Evolutionary conservation across 2,113 vertebrate species (phyloP).

Genomic region (Saccopteryx leptura): DNA sequence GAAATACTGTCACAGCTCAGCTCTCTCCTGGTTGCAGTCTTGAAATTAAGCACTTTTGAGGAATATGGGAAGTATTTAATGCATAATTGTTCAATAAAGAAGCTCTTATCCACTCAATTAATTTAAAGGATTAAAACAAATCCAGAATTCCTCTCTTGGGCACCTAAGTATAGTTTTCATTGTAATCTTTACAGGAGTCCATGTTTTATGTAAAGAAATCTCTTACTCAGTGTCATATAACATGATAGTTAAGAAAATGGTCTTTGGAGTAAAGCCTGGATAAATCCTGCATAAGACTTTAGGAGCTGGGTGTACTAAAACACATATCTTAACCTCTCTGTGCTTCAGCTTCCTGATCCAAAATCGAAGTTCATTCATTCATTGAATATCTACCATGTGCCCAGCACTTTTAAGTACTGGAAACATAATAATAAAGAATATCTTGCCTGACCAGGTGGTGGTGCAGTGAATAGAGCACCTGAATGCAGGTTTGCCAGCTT

Average conservation of each 20-base stretch:
- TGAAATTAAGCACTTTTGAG: constrained; percentile 36
- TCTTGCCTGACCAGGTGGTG: neutral
- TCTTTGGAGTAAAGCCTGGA: neutral
- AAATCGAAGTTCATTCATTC: neutral
- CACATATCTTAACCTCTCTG: neutral
- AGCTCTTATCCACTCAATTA: neutral
- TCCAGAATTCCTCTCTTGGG: neutral
- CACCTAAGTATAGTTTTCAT: constrained; percentile 4
- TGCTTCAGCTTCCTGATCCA: neutral
- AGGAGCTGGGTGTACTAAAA: neutral
- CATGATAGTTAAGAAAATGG: neutral
- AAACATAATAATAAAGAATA: neutral
- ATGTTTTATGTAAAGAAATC: neutral
- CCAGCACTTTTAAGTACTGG: neutral
- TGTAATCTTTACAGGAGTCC: neutral
- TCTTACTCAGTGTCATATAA: neutral
- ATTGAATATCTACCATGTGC: neutral
- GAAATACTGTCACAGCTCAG: neutral
- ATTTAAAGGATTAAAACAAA: constrained; percentile 40
- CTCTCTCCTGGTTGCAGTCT: neutral
- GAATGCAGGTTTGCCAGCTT: too few relatives aligned
- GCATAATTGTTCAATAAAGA: neutral
- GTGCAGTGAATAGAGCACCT: too few relatives aligned
- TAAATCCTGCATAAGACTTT: neutral
- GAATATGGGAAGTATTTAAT: neutral